Conservation (phyloP, 2,888 invertebrate genomes). For the Acronicta alni region DNA sequence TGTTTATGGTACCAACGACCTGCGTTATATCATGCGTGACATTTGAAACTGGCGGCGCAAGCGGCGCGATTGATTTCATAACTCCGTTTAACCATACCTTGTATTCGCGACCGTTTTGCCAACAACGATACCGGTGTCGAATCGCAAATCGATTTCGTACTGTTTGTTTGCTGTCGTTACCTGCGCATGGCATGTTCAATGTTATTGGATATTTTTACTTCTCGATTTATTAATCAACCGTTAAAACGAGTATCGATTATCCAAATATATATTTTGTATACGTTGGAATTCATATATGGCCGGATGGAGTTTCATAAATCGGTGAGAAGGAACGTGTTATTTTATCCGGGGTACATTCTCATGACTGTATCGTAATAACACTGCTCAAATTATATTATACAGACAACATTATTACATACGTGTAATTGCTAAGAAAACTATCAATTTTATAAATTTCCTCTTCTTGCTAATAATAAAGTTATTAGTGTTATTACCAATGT, state of each 20-base stretch:
- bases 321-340: conserved; percentile 16
- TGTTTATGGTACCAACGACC: conserved; percentile 55
- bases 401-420: neutral
- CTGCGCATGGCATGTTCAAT: conserved; percentile 34
- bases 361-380: conserved; percentile 4
- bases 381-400: conserved; percentile 2
- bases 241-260: conserved; percentile 17
- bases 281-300: conserved; percentile 9
- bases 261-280: conserved; percentile 11
- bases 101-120: conserved; percentile 64
- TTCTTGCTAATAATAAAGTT: too few relatives aligned
- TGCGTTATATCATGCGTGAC: conserved; percentile 67
- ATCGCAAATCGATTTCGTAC: conserved; percentile 68
- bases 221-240: conserved; percentile 17
- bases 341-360: conserved; percentile 24
- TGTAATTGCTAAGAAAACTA: neutral
- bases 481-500: too few relatives aligned
- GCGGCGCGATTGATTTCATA: conserved; percentile 71
- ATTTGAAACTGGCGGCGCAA: conserved; percentile 61
- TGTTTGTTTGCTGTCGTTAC: conserved; percentile 24
- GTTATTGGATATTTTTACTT: conserved; percentile 34
- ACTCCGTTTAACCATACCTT: conserved; percentile 67
- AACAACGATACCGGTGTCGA: conserved; percentile 55
- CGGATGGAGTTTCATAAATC: conserved; percentile 21
- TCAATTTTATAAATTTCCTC: too few relatives aligned